phyloP scores from a whole-genome alignment of 2,113 vertebrate genomes.

The Leucosticte australis region DNA sequence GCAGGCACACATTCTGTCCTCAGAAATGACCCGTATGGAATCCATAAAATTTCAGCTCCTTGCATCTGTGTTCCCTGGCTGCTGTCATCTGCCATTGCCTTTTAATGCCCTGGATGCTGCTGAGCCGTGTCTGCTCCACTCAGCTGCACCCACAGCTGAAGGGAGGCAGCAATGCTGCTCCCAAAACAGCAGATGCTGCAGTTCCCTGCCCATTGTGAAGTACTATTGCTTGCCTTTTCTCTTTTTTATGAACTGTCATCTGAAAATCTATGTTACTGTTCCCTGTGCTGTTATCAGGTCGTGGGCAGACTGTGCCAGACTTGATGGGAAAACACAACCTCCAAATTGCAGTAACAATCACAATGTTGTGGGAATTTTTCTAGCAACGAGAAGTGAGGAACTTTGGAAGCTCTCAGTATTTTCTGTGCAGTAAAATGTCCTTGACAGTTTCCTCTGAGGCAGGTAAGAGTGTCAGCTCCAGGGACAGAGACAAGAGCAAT shows the following conservation, averaged over 20 bases:
- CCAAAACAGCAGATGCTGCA: slow-evolving; percentile 10
- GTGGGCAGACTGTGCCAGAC: background rate
- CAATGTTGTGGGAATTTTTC: background rate
- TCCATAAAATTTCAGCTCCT: background rate
- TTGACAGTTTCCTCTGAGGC: background rate
- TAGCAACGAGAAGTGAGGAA: background rate
- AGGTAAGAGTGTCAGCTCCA: background rate
- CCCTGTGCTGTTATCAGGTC: background rate
- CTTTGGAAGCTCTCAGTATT: background rate
- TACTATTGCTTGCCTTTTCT: background rate
- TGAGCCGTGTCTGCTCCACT: background rate
- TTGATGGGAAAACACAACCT: background rate
- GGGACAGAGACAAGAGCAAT: background rate
- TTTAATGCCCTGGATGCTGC: background rate
- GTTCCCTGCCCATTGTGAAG: background rate
- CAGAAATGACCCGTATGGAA: background rate
- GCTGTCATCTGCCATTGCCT: background rate
- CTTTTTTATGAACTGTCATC: background rate
- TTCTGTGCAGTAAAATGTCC: background rate
- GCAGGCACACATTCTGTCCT: background rate
- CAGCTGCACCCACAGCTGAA: background rate
- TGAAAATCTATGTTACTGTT: background rate
- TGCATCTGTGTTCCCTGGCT: slow-evolving; percentile 5
- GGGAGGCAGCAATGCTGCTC: background rate
- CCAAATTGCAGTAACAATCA: background rate